Conservation (phyloP, 1,140 invertebrate genomes). For the Brachionus koreanus region DNA sequence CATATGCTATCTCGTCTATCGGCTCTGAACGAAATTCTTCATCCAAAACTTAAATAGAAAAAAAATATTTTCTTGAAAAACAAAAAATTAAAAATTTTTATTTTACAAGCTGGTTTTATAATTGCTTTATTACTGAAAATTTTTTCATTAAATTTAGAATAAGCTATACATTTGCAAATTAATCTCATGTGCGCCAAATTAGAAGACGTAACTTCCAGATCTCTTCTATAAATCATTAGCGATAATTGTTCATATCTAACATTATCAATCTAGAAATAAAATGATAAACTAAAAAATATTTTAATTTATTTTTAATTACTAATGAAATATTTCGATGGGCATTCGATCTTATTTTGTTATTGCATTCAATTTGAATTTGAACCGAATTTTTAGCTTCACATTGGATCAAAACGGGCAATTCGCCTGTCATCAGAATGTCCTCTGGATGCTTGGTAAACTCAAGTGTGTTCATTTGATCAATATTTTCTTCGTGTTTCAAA, state of each 20-base stretch:
- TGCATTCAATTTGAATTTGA: conserved; percentile 10
- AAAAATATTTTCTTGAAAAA: background rate
- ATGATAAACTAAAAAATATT: background rate
- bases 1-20: conserved; percentile 28
- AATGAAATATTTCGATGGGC: background rate
- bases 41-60: background rate
- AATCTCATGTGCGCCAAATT: background rate
- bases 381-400: conserved; percentile 3
- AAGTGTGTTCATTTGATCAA: background rate
- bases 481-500: background rate
- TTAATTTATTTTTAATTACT: background rate
- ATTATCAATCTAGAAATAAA: conserved; percentile 1
- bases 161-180: conserved; percentile 26
- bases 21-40: conserved; percentile 32
- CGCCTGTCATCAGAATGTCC: background rate
- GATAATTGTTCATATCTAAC: background rate
- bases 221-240: background rate
- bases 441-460: conserved; percentile 29
- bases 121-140: conserved; percentile 18
- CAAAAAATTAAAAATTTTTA: background rate
- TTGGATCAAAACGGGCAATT: conserved; percentile 30
- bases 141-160: conserved; percentile 30
- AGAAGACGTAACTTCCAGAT: background rate
- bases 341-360: background rate
- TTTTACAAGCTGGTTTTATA: conserved; percentile 7